These are phyloP conservation scores for Cyanoramphus novaezelandiae DNA, from an alignment of 2,113 vertebrate species.

Conservation along the genomic window DNA sequence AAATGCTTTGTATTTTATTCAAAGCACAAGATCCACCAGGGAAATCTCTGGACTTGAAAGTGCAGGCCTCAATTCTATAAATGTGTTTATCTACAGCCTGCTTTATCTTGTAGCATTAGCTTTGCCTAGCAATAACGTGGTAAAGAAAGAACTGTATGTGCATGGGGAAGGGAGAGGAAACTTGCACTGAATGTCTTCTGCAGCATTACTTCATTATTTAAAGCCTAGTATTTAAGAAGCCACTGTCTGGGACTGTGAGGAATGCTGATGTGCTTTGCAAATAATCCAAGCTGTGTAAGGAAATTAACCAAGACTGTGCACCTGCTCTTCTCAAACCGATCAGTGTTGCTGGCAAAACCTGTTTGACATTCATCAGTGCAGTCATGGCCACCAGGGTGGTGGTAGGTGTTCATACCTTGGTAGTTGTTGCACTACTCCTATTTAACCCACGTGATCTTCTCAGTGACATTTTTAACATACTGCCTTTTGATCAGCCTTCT, in stretches of 20 bases:
- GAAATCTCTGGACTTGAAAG: not conserved
- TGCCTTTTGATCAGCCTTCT: not conserved
- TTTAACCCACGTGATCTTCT: not conserved
- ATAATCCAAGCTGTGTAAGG: not conserved
- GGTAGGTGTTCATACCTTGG: not conserved
- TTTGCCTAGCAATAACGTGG: not conserved
- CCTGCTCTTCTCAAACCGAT: conserved; percentile 44
- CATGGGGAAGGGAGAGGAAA: not conserved
- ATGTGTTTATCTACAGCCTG: not conserved
- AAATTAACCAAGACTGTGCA: not conserved
- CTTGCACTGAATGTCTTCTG: not conserved
- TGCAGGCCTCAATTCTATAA: not conserved
- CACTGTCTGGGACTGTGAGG: not conserved
- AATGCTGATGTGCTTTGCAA: not conserved
- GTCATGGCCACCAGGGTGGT: conserved; percentile 52
- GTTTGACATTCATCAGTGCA: conserved; percentile 28
- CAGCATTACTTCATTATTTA: not conserved
- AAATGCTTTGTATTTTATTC: not conserved
- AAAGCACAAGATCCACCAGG: not conserved
- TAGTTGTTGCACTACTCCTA: conserved; percentile 16
- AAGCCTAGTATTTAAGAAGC: not conserved
- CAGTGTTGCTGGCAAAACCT: conserved; percentile 37
- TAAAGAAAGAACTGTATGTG: not conserved
- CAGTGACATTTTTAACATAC: not conserved
- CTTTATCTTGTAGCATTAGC: not conserved